Conservation (phyloP, 2,113 vertebrate genomes). For the Misgurnus anguillicaudatus region DNA sequence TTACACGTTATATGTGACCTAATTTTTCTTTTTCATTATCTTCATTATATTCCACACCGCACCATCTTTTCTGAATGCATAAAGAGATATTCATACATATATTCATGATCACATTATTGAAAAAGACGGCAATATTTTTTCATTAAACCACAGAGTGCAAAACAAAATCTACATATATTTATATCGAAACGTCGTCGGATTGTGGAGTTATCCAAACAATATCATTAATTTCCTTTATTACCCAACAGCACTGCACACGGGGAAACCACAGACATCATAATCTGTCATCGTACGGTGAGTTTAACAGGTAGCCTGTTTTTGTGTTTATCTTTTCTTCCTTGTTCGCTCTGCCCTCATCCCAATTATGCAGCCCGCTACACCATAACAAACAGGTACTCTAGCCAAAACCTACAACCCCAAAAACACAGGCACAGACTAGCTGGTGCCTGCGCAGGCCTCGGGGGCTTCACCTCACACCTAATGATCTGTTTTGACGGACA, state of each 20-base stretch:
- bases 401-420: conserved; percentile 56
- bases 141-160: conserved; percentile 45
- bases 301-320: conserved; percentile 53
- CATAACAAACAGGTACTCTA: conserved; percentile 62
- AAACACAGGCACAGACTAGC: conserved; percentile 67
- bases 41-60: conserved; percentile 29
- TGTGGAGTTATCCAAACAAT: conserved; percentile 22
- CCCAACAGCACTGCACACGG: conserved; percentile 3
- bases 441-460: conserved; percentile 72
- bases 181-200: conserved; percentile 1
- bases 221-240: conserved; percentile 49
- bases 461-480: conserved; percentile 65
- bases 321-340: conserved; percentile 44
- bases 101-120: conserved; percentile 52
- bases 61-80: conserved; percentile 43
- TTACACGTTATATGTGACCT: conserved; percentile 26
- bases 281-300: conserved; percentile 56
- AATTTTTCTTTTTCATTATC: conserved; percentile 57
- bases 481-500: conserved; percentile 64
- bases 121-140: conserved; percentile 49
- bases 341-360: conserved; percentile 47
- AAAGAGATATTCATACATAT: conserved; percentile 56
- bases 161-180: conserved; percentile 18
- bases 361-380: conserved; percentile 57
- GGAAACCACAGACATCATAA: conserved; percentile 47